Evolutionary conservation across 2,113 vertebrate genomes (phyloP).

Genomic region (Phocoena phocoena): DNA sequence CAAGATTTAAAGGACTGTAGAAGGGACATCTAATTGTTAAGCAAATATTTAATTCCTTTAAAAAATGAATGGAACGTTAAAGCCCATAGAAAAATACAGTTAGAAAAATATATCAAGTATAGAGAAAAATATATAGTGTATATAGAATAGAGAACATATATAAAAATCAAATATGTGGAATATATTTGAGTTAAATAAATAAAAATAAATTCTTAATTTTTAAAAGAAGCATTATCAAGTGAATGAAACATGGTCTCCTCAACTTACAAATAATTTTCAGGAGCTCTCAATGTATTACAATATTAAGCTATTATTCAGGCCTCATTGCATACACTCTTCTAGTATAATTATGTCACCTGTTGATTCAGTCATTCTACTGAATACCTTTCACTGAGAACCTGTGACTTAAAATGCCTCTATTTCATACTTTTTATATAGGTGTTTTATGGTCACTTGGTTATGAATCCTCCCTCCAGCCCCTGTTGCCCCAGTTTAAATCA

Average conservation of each 20-base stretch:
- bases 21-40: background rate
- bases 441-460: background rate
- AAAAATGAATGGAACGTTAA: background rate
- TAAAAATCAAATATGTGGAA: background rate
- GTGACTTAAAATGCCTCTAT: background rate
- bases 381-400: background rate
- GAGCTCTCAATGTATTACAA: background rate
- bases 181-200: background rate
- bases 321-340: background rate
- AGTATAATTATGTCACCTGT: background rate
- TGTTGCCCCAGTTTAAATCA: background rate
- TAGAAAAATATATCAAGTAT: background rate
- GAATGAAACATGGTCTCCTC: background rate
- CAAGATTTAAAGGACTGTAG: background rate
- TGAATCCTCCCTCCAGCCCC: background rate
- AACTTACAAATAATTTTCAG: background rate
- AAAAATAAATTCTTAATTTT: constrained; percentile 5
- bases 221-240: background rate
- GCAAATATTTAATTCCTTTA: constrained; percentile 33
- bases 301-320: background rate
- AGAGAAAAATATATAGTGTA: background rate
- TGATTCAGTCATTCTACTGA: background rate
- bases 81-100: background rate
- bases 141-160: background rate
- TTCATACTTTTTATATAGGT: background rate